phyloP scores from a whole-genome alignment of 2,888 invertebrate species.

The Pristionchus japonicus region DNA sequence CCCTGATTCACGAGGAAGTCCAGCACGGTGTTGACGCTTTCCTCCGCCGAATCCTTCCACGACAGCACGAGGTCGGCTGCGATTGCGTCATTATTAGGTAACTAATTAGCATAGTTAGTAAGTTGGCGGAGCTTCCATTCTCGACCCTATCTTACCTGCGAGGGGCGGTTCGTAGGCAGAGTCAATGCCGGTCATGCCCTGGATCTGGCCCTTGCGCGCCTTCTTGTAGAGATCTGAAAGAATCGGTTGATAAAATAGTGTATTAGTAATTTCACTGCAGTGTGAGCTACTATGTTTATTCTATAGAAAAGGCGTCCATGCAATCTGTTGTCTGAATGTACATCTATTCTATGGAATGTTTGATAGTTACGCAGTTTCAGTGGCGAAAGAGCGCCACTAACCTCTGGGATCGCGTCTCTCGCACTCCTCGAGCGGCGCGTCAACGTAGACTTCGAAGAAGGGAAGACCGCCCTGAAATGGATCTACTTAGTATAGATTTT shows the following conservation, averaged over 20 bases:
- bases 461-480: conserved; percentile 83
- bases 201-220: conserved; percentile 92
- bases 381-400: background rate
- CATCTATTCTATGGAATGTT: too few relatives aligned
- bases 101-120: background rate
- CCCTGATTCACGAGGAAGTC: conserved; percentile 84
- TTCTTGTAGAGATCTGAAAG: conserved; percentile 88
- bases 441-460: conserved; percentile 96
- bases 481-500: too few relatives aligned
- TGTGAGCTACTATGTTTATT: too few relatives aligned
- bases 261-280: too few relatives aligned
- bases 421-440: conserved; percentile 93
- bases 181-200: conserved; percentile 90
- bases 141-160: background rate
- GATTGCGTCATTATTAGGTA: background rate
- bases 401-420: conserved; percentile 94
- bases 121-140: background rate
- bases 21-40: conserved; percentile 88
- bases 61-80: conserved; percentile 5
- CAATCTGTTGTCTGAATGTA: too few relatives aligned
- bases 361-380: background rate
- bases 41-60: conserved; percentile 57
- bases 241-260: background rate
- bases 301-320: too few relatives aligned
- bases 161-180: conserved; percentile 82